Conservation (phyloP, 2,888 invertebrate genomes). For the Scaptomyza polygonia region DNA sequence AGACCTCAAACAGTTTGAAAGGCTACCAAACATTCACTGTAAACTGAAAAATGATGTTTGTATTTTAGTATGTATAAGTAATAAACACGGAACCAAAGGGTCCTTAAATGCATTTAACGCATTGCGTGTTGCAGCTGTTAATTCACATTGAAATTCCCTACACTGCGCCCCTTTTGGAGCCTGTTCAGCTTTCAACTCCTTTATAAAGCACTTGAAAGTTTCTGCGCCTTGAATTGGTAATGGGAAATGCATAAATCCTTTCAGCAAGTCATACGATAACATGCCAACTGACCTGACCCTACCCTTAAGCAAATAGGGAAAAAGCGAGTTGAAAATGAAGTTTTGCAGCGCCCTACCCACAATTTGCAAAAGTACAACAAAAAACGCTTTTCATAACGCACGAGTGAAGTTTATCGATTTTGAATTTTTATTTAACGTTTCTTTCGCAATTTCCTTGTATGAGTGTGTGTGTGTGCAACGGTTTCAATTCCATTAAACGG, state of each 20-base stretch:
- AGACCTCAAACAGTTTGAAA: too few species aligned
- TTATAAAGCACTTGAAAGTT: not conserved
- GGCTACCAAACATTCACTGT: too few species aligned
- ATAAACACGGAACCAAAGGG: not conserved
- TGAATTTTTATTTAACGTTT: conserved; percentile 1
- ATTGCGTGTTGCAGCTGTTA: conserved; percentile 27
- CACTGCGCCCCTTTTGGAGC: not conserved
- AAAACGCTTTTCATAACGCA: conserved; percentile 27
- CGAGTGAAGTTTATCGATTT: conserved; percentile 59
- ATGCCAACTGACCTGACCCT: conserved; percentile 23
- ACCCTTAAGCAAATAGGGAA: not conserved
- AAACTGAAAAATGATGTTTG: too few species aligned
- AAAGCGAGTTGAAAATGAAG: conserved; percentile 8
- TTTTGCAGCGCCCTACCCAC: conserved; percentile 3
- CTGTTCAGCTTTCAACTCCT: not conserved
- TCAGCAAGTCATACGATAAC: conserved; percentile 24
- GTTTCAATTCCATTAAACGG: conserved; percentile 46
- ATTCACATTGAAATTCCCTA: not conserved
- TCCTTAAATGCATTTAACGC: not conserved
- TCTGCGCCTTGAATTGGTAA: conserved; percentile 2
- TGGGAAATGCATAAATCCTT: conserved; percentile 32
- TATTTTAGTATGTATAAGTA: too few species aligned
- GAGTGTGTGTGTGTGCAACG: too few species aligned
- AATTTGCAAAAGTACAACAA: not conserved
- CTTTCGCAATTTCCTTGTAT: not conserved